Percentiles rank a stretch among this genome's conserved stretches.
Evolutionary conservation across 1,140 invertebrate species (phyloP).

Genomic region (Sycophaga agraensis): DNA sequence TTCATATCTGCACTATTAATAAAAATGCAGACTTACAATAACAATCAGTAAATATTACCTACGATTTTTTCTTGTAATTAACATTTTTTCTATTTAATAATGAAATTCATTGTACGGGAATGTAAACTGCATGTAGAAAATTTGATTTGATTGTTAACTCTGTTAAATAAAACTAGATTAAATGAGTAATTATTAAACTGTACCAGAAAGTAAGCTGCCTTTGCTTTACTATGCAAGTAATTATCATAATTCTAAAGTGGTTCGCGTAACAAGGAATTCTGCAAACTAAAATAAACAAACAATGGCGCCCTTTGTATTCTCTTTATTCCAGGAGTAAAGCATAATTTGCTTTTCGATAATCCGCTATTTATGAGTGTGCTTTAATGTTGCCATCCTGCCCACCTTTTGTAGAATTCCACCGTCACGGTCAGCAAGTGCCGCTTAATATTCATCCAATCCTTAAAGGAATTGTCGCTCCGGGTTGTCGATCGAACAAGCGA

Average conservation of each 20-base stretch:
- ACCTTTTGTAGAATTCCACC: neutral
- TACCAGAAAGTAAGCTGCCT: no score
- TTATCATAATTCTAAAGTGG: no score
- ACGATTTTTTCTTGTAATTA: no score
- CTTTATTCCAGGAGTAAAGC: neutral
- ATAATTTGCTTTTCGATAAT: conserved; percentile 22
- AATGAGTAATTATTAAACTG: no score
- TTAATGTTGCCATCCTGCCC: neutral
- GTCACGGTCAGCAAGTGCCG: neutral
- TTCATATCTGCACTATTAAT: no score
- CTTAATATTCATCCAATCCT: conserved; percentile 23
- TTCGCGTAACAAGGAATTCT: neutral
- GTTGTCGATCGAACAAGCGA: neutral
- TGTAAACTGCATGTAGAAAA: neutral
- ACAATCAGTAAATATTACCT: no score
- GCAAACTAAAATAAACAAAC: neutral
- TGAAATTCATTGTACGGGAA: no score
- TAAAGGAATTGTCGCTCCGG: neutral
- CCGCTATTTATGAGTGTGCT: conserved; percentile 13
- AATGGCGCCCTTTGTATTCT: neutral
- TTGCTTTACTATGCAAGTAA: neutral
- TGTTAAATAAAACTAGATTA: neutral
- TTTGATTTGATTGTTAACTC: neutral
- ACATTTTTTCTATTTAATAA: no score
- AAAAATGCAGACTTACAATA: no score